Conservation (phyloP, 2,113 vertebrate genomes). For the Melanocharis versteri region DNA sequence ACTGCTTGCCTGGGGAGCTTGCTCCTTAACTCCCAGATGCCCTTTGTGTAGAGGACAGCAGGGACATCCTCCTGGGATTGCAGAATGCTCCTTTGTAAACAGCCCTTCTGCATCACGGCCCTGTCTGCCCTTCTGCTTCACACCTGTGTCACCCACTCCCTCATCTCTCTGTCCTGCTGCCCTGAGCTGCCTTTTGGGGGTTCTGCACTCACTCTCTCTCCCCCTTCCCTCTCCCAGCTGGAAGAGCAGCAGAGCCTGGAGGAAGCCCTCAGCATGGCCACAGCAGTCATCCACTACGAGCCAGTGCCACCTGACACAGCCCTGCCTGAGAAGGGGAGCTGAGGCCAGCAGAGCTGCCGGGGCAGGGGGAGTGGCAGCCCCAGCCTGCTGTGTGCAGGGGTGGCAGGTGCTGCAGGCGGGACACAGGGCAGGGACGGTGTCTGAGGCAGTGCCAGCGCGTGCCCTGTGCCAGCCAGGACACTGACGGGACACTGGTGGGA, state of each 20-base stretch:
- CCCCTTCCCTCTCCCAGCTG: slow-evolving; percentile 45
- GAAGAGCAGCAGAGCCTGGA: slow-evolving; percentile 80
- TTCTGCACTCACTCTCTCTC: not conserved
- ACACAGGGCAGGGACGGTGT: not conserved
- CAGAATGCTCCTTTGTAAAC: not conserved
- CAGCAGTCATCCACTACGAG: slow-evolving; percentile 72
- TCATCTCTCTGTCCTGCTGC: not conserved
- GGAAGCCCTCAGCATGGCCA: slow-evolving; percentile 72
- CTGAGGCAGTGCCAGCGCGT: not conserved
- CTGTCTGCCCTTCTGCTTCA: not conserved
- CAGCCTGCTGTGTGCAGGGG: not conserved
- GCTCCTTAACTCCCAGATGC: not conserved
- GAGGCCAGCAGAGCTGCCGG: not conserved
- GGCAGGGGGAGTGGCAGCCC: not conserved
- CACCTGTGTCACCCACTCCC: not conserved
- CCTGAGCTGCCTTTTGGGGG: not conserved
- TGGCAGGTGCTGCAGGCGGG: not conserved
- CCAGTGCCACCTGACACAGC: slow-evolving; percentile 21
- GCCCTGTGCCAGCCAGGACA: rapidly evolving
- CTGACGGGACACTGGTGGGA: not conserved
- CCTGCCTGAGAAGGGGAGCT: slow-evolving; percentile 48
- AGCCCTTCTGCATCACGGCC: not conserved
- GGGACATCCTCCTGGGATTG: not conserved
- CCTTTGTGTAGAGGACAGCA: not conserved
- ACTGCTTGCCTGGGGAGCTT: not conserved